Conservation (phyloP, 2,888 invertebrate genomes). For the Taphrorychus bicolor region DNA sequence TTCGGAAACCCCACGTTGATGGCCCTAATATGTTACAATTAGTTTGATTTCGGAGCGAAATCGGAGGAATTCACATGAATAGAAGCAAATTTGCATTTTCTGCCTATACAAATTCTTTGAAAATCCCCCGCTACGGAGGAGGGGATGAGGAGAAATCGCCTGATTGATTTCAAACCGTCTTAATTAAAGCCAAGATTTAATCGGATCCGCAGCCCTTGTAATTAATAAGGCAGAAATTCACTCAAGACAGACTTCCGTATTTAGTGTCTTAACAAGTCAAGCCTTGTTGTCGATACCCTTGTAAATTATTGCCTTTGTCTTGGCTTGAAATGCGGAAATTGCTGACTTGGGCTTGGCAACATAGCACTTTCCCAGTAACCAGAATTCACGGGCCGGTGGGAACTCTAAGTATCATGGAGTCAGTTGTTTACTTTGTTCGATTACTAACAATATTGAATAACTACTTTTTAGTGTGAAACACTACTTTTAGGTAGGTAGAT, state of each 20-base stretch:
- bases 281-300: not conserved
- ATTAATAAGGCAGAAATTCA: conserved; percentile 56
- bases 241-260: conserved; percentile 36
- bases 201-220: conserved; percentile 52
- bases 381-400: too few species aligned
- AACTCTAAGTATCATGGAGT: too few species aligned
- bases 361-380: too few species aligned
- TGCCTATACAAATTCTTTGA: not conserved
- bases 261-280: conserved; percentile 6
- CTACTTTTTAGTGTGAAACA: too few species aligned
- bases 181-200: conserved; percentile 57
- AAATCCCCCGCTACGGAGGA: too few species aligned
- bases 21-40: not conserved
- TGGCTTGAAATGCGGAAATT: not conserved
- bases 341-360: not conserved
- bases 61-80: not conserved
- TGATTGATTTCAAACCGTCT: conserved; percentile 55
- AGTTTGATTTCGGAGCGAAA: not conserved
- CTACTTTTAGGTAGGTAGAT: too few species aligned
- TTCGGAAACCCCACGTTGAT: conserved; percentile 3
- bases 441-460: too few species aligned
- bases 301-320: not conserved
- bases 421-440: too few species aligned
- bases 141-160: conserved; percentile 45
- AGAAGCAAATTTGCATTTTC: not conserved